Conservation (phyloP, 2,797 vertebrate genomes). For the Gorsachius magnificus region DNA sequence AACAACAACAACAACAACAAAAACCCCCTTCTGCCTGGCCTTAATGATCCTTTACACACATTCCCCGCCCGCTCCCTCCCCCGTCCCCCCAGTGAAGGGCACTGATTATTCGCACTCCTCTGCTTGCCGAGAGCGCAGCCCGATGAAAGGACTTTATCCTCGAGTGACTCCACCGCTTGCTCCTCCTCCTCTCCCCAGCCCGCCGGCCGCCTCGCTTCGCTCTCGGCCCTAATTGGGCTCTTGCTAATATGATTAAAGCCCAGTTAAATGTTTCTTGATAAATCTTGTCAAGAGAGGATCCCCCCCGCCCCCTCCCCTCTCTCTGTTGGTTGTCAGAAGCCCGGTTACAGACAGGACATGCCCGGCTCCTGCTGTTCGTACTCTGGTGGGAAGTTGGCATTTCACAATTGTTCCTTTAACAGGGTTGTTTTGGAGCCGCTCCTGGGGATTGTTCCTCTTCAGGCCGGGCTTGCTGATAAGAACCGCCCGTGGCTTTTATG, state of each 20-base stretch:
- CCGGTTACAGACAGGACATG: slow-evolving; percentile 63
- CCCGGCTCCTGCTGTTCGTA: slow-evolving; percentile 57
- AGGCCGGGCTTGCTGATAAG: slow-evolving; percentile 55
- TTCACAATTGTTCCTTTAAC: slow-evolving; percentile 68
- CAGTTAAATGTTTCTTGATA: slow-evolving; percentile 71
- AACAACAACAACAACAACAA: slow-evolving; percentile 18
- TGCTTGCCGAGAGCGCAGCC: slow-evolving; percentile 51
- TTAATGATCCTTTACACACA: slow-evolving; percentile 47
- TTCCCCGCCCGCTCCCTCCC: slow-evolving; percentile 41
- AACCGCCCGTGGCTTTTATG: slow-evolving; percentile 73
- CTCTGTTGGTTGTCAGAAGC: slow-evolving; percentile 41
- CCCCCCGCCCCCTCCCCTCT: slow-evolving; percentile 24
- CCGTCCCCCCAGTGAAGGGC: slow-evolving; percentile 28
- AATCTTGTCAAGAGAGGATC: slow-evolving; percentile 63
- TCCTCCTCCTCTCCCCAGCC: slow-evolving; percentile 54
- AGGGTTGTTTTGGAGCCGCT: slow-evolving; percentile 53
- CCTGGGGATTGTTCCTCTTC: slow-evolving; percentile 58
- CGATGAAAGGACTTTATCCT: slow-evolving; percentile 78
- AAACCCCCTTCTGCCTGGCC: slow-evolving; percentile 36
- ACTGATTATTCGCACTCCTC: slow-evolving; percentile 63
- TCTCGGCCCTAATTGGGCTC: slow-evolving; percentile 74
- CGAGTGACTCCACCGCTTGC: slow-evolving; percentile 67
- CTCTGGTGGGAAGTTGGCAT: slow-evolving; percentile 58
- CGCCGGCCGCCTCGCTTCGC: slow-evolving; percentile 47
- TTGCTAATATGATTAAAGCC: slow-evolving; percentile 75